A percentile compares a stretch with the other conserved stretches of the same genome.
Evolutionary conservation across 2,888 invertebrate genomes (phyloP).

Genomic region (Agrotis segetum): DNA sequence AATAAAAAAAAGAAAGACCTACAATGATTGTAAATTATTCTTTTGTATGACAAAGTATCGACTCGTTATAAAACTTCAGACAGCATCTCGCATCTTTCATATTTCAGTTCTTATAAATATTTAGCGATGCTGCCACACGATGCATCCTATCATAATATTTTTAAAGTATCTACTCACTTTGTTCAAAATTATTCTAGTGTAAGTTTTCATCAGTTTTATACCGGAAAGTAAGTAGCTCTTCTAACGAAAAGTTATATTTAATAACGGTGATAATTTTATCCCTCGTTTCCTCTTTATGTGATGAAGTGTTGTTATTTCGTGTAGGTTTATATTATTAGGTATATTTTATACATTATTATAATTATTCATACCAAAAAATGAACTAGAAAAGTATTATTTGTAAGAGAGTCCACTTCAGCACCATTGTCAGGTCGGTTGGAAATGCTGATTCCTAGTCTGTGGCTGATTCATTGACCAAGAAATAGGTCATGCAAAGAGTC

Average conservation of each 20-base stretch:
- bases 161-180: conserved; percentile 18
- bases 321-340: too few relatives aligned
- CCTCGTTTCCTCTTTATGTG: background rate
- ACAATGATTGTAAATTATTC: conserved; percentile 17
- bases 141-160: conserved; percentile 53
- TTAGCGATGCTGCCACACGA: conserved; percentile 30
- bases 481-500: too few relatives aligned
- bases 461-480: too few relatives aligned
- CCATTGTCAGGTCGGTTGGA: too few relatives aligned
- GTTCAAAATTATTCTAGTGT: conserved; percentile 40
- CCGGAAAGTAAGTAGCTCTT: background rate
- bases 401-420: too few relatives aligned
- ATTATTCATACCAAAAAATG: too few relatives aligned
- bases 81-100: conserved; percentile 41
- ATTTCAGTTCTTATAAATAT: conserved; percentile 55
- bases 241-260: conserved; percentile 12
- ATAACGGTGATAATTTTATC: background rate
- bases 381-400: too few relatives aligned
- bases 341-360: too few relatives aligned
- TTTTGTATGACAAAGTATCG: conserved; percentile 16
- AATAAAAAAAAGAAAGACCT: conserved; percentile 1
- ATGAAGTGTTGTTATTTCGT: background rate
- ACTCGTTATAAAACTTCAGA: conserved; percentile 43
- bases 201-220: conserved; percentile 35
- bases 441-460: too few relatives aligned